A percentile compares a stretch with the other conserved stretches of the same genome.
phyloP scores from a whole-genome alignment of 2,888 invertebrate genomes.

The Orchesellides sinensis region DNA sequence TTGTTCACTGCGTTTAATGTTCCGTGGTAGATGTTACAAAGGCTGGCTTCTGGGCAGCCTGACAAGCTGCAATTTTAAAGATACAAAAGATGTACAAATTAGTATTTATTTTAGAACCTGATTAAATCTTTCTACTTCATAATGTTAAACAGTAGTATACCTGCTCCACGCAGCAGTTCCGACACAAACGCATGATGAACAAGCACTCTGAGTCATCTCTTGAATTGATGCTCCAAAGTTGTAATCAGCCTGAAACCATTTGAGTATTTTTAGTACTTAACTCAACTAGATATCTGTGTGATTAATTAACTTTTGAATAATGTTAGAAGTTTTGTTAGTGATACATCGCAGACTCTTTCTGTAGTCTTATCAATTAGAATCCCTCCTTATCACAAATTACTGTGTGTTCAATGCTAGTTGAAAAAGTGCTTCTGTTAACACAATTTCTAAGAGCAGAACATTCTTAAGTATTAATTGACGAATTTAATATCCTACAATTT shows the following conservation, averaged over 20 bases:
- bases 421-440: background rate
- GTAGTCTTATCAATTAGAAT: conserved; percentile 8
- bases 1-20: conserved; percentile 79
- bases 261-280: background rate
- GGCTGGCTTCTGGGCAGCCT: conserved; percentile 81
- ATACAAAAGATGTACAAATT: conserved; percentile 24
- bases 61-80: conserved; percentile 77
- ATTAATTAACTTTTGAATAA: background rate
- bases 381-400: conserved; percentile 62
- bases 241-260: conserved; percentile 81
- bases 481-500: background rate
- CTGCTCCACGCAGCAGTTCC: conserved; percentile 82
- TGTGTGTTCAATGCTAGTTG: conserved; percentile 36
- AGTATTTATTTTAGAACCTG: too few species aligned
- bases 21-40: conserved; percentile 80
- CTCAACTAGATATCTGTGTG: background rate
- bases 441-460: conserved; percentile 2
- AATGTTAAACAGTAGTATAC: conserved; percentile 73
- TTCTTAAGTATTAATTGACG: background rate
- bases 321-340: conserved; percentile 61
- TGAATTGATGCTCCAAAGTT: conserved; percentile 80
- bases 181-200: conserved; percentile 79
- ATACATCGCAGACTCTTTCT: conserved; percentile 66
- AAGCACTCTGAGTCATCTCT: conserved; percentile 78
- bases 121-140: too few species aligned